Evolutionary conservation across 2,113 vertebrate species (phyloP).

Genomic region (Rhinolophus sinicus): DNA sequence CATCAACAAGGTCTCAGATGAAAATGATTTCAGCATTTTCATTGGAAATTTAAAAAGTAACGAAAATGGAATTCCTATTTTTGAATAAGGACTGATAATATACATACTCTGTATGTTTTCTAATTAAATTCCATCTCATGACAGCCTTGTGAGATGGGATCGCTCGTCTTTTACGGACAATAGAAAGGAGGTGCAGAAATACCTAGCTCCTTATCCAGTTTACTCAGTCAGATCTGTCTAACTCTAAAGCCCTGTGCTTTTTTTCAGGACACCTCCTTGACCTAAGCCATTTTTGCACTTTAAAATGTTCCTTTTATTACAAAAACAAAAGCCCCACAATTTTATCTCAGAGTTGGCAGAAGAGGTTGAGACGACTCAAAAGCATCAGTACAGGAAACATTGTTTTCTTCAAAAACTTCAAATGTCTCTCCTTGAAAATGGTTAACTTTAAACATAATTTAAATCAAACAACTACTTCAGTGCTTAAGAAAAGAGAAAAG

Average conservation of each 20-base stretch:
- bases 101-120: not conserved
- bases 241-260: not conserved
- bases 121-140: not conserved
- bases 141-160: not conserved
- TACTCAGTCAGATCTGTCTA: not conserved
- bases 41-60: not conserved
- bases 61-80: not conserved
- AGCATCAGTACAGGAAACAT: not conserved
- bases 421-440: not conserved
- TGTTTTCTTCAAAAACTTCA: not conserved
- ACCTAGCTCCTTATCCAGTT: not conserved
- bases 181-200: not conserved
- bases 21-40: slow-evolving; percentile 3
- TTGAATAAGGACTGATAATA: not conserved
- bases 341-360: not conserved
- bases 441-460: not conserved
- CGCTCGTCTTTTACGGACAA: not conserved
- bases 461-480: not conserved
- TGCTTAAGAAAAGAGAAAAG: not conserved
- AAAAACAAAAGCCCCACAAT: not conserved
- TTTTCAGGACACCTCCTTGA: not conserved
- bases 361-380: not conserved
- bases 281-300: not conserved
- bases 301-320: not conserved
- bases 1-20: not conserved